These are phyloP conservation scores for Asarcornis scutulata DNA, from an alignment of 2,113 vertebrate genomes.

Conservation along the genomic window DNA sequence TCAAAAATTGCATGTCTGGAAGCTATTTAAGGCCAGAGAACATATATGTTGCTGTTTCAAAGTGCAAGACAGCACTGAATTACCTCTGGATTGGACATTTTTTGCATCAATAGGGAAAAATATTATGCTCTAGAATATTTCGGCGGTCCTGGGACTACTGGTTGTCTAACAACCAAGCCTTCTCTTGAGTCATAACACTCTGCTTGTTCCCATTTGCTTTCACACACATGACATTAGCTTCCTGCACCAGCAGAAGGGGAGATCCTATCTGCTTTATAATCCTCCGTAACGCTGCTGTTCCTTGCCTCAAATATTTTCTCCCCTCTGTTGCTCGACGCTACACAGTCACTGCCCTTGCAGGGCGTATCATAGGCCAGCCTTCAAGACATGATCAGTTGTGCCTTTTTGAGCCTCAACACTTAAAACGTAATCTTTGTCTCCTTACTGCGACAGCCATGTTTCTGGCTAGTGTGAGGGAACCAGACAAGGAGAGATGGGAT, in stretches of 20 bases:
- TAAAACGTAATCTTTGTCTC: background rate
- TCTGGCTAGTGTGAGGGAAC: background rate
- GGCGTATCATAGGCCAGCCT: background rate
- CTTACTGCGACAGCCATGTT: background rate
- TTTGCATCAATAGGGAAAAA: background rate
- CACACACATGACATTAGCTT: slow-evolving; percentile 55
- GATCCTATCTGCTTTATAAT: slow-evolving; percentile 16
- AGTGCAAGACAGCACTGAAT: background rate
- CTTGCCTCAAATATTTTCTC: slow-evolving; percentile 34
- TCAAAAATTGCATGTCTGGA: background rate
- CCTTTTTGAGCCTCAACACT: background rate
- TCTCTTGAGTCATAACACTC: slow-evolving; percentile 21
- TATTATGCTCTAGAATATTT: background rate
- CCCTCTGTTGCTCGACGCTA: fast-evolving
- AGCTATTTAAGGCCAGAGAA: background rate
- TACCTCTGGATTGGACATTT: background rate
- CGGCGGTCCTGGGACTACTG: slow-evolving; percentile 4
- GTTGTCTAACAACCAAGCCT: slow-evolving; percentile 36
- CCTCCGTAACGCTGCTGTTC: slow-evolving; percentile 31
- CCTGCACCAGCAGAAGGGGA: slow-evolving; percentile 47
- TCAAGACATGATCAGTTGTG: background rate
- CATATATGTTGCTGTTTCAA: background rate
- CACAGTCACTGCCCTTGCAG: background rate
- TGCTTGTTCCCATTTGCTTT: slow-evolving; percentile 55
- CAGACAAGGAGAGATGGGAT: background rate